phyloP scores from a whole-genome alignment of 2,113 vertebrate genomes.

The Ranitomeya imitator region DNA sequence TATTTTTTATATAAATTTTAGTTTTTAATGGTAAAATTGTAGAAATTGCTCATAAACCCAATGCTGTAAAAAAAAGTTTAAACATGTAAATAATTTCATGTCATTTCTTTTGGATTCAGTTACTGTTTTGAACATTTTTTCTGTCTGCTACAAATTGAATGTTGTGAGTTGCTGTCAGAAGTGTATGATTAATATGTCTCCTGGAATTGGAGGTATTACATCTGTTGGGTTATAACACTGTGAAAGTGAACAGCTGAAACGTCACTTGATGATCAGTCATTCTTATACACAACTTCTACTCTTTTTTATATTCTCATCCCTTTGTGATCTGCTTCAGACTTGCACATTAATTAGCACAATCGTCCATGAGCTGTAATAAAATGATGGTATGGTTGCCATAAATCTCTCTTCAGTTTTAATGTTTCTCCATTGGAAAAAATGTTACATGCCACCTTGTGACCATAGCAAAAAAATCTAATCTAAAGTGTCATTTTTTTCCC shows the following conservation, averaged over 20 bases:
- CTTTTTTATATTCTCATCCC: background rate
- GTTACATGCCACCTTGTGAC: no score
- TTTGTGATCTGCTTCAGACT: background rate
- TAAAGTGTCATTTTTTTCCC: no score
- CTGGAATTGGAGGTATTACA: slow-evolving; percentile 7
- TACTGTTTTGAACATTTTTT: background rate
- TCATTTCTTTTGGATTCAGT: background rate
- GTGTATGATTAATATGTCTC: slow-evolving; percentile 19
- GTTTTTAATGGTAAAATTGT: no score
- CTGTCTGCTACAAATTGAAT: background rate
- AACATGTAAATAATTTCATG: no score
- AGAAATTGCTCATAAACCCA: no score
- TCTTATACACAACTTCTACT: background rate
- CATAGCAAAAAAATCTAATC: no score
- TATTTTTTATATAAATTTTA: no score
- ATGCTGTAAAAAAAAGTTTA: no score
- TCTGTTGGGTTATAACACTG: slow-evolving; percentile 14
- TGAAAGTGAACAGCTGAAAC: slow-evolving; percentile 3
- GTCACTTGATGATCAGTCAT: background rate
- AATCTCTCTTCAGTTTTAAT: background rate
- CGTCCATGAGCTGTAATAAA: background rate
- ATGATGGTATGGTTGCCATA: no score
- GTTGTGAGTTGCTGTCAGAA: background rate
- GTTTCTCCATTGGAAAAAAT: background rate
- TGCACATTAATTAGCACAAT: background rate